Conservation (phyloP, 2,113 vertebrate species). For the Cyprinodon tularosa region DNA sequence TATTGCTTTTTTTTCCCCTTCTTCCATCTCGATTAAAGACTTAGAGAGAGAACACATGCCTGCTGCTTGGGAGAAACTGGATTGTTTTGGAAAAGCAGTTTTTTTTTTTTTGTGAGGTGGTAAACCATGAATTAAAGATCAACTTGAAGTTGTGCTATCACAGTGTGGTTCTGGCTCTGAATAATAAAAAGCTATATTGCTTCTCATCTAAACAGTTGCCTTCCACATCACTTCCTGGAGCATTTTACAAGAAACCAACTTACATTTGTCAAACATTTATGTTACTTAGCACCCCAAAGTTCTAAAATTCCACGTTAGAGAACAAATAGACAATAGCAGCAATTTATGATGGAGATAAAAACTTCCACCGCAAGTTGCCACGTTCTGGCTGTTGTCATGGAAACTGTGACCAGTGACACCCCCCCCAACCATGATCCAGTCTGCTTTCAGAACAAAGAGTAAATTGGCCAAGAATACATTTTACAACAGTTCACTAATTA, state of each 20-base stretch:
- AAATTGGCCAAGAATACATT: slow-evolving; percentile 20
- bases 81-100: slow-evolving; percentile 51
- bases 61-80: slow-evolving; percentile 23
- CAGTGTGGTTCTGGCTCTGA: slow-evolving; percentile 29
- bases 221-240: slow-evolving; percentile 32
- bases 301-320: neutral
- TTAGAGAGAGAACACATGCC: slow-evolving; percentile 10
- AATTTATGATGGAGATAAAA: slow-evolving; percentile 43
- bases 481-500: slow-evolving; percentile 44
- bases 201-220: slow-evolving; percentile 32
- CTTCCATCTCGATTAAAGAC: slow-evolving; percentile 15
- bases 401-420: slow-evolving; percentile 40
- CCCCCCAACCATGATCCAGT: slow-evolving; percentile 12
- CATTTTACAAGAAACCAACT: slow-evolving; percentile 20
- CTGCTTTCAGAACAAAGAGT: slow-evolving; percentile 2
- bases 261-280: slow-evolving; percentile 19
- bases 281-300: slow-evolving; percentile 5
- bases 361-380: slow-evolving; percentile 5
- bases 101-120: slow-evolving; percentile 35
- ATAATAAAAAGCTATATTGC: slow-evolving; percentile 57
- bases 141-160: slow-evolving; percentile 50
- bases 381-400: slow-evolving; percentile 60
- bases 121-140: slow-evolving; percentile 68
- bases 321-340: slow-evolving; percentile 30
- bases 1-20: neutral